Conservation (phyloP, 2,888 invertebrate species). For the Dastarcus helophoroides region DNA sequence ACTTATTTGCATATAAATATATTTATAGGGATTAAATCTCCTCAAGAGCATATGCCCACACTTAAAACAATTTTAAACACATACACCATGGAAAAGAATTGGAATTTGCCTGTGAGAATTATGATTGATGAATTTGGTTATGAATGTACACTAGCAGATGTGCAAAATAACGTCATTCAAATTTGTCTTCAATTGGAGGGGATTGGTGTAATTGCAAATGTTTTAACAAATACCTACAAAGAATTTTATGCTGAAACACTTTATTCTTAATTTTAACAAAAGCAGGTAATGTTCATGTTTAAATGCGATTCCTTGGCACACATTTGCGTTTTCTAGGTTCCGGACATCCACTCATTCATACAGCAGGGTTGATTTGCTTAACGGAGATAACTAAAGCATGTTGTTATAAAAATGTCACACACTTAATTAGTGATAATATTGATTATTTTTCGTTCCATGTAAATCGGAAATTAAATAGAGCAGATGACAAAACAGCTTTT, state of each 20-base stretch:
- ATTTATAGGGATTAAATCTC: slow-evolving; percentile 9
- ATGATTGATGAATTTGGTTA: slow-evolving; percentile 21
- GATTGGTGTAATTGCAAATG: slow-evolving; percentile 49
- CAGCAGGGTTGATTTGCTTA: slow-evolving; percentile 49
- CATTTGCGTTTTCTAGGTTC: slow-evolving; percentile 42
- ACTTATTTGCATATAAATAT: slow-evolving; percentile 7
- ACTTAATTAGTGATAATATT: slow-evolving; percentile 55
- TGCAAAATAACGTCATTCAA: slow-evolving; percentile 53
- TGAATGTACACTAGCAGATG: slow-evolving; percentile 26
- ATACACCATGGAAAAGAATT: slow-evolving; percentile 43
- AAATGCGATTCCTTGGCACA: neutral
- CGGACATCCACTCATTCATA: slow-evolving; percentile 49
- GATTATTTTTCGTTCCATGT: slow-evolving; percentile 67
- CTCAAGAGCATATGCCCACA: slow-evolving; percentile 11
- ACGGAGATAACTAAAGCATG: slow-evolving; percentile 47
- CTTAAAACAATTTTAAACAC: slow-evolving; percentile 18
- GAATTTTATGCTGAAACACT: slow-evolving; percentile 50
- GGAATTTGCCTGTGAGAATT: slow-evolving; percentile 41
- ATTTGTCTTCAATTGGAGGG: slow-evolving; percentile 60
- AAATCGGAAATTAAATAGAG: slow-evolving; percentile 49
- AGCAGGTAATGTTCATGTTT: slow-evolving; percentile 42
- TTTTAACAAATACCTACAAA: slow-evolving; percentile 43
- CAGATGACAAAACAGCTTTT: slow-evolving; percentile 51
- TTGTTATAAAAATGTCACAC: slow-evolving; percentile 42
- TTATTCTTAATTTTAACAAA: slow-evolving; percentile 59